Percentiles rank a stretch among this genome's conserved stretches.
Evolutionary conservation across 2,113 vertebrate genomes (phyloP).

Genomic region (Pheucticus melanocephalus): DNA sequence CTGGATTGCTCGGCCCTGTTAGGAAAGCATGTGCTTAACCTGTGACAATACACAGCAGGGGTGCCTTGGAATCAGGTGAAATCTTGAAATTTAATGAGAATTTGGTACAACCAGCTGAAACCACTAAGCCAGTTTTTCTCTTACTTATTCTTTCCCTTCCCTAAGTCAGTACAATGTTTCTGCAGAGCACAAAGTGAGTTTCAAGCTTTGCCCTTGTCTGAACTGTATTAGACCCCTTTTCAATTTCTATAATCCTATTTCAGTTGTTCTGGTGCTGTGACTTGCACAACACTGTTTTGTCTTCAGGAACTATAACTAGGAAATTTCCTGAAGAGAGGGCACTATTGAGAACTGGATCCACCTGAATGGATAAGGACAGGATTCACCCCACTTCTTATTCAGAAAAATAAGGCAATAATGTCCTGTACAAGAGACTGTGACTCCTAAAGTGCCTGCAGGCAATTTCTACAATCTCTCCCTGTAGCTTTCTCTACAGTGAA

Average conservation of each 20-base stretch:
- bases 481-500: background rate
- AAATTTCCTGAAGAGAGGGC: background rate
- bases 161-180: background rate
- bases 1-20: accelerated
- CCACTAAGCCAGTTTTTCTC: background rate
- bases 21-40: background rate
- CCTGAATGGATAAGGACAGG: background rate
- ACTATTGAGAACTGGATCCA: background rate
- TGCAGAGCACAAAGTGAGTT: background rate
- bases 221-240: background rate
- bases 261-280: background rate
- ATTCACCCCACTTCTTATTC: background rate
- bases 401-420: background rate
- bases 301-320: background rate
- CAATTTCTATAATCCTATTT: background rate
- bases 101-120: background rate
- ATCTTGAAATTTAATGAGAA: background rate
- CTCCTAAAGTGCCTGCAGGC: background rate
- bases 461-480: background rate
- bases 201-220: background rate
- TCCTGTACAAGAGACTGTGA: background rate
- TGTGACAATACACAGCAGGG: background rate
- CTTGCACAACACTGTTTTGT: background rate
- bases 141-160: background rate
- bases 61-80: background rate